Base-by-base conservation (phyloP, 2,113 vertebrate species). In the Pomatorhinus ruficollis region DNA sequence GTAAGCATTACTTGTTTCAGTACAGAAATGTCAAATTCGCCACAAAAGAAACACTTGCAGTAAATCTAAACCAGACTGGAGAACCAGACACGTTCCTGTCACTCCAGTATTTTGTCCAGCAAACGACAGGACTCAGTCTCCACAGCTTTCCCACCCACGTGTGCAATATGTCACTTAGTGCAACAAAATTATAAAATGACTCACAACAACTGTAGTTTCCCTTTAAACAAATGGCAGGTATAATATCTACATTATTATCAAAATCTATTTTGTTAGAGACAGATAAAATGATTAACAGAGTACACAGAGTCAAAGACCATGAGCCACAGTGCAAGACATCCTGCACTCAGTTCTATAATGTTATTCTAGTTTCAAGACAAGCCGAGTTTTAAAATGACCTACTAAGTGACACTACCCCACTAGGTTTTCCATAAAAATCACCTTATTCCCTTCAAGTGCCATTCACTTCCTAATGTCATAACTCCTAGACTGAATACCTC, bases 151-250 rank as follows among this genome's bases (percentile, higher is more conserved):
- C 44, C 44, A 59, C 28, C 24, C 33, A 25, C 0, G 0, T 28
- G 22, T 27, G 17, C 28, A 66, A 50, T 2, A 6, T 0, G 0
- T 31, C 45, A 68, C 15, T 59, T 24, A 0, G 33, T 5, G 0
- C 57, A 27, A 64, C 14, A 60, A 82, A 21, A 15, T 47, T 63
- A 82, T 17, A 33, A 72, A 80, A 28, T 10, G 5, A 71, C 33
- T 23, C 40, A 44, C 40, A 80, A 16, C 14, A 72, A 25, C 11
- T 49, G 8, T 1, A 54, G 12, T 21, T 14, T 39, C 15, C 37
- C 40, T 53, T 78, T 33, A 61, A 82, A 93, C n/a, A 81, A n/a
- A 53, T 60, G 4, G 6, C 14, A 75, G 63, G 15, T 6, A 2
- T 6, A 40, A 4, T 30, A 44, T 24, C 23, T 27, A 37, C 7